Base-by-base conservation (phyloP, 2,113 vertebrate genomes). In the Centropristis striata region DNA sequence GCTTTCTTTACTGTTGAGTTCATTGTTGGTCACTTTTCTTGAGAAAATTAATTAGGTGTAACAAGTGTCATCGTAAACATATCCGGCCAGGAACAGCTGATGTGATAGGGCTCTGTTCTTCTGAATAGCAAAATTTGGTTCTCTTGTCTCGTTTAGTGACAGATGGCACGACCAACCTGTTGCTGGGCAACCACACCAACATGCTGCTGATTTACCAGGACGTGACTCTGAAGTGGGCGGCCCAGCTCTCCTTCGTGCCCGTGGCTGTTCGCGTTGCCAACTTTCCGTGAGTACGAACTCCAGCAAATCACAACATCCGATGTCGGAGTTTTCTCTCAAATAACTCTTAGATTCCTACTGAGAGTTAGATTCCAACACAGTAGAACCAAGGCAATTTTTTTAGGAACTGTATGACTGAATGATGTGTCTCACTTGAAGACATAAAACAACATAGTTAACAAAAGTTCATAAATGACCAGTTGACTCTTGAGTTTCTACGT, bases 151-250 rank as follows among this genome's bases (percentile, higher is more conserved):
- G 16, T 84, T 75, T 89, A 99, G 98, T 98, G 83, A 95, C 88
- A 46, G 97, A 99, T 86, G 97, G 96, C 89, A 96, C 95, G 61
- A 92, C 94, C 92, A 98, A 97, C 90, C 94, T 96, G 81, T 88
- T 99, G 80, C 89, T 99, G 60, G 96, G 95, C 61, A 99, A 97
- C 94, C 97, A 99, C 71, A 96, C 91, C 86, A 96, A 93, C 88
- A 96, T 97, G 94, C 89, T 99, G 90, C 96, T 97, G 85, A 87
- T 99, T 77, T 99, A 98, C 93, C 97, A 99, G 92, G 97, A 98
- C 27, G 93, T 97, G 83, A 97, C 96, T 1, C 90, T 99, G 84
- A 98, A 96, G 92, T 99, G 98, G 98, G 98, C 96, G 5, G 86
- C 97, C 61, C 97, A 98, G 82, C 97, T 99, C 41, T 81, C 97